Percentiles rank a stretch among this genome's conserved stretches.
Evolutionary conservation across 37 sponge, comb jelly and placozoan species (phyloP).

Genomic region (Aplysina aerophoba): DNA sequence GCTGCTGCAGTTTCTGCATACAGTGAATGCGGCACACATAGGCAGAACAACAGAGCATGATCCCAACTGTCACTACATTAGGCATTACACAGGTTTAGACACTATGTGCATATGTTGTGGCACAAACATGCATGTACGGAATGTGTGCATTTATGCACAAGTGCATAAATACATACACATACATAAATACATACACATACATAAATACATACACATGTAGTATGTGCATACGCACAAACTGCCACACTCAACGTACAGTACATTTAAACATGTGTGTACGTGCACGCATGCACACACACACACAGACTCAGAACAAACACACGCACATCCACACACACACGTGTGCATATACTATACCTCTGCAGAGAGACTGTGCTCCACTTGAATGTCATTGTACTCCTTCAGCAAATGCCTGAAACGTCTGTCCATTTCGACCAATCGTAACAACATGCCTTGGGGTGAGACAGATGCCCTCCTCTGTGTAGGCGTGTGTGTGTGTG

Average conservation of each 20-base stretch:
- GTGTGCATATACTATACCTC: constrained; percentile 22
- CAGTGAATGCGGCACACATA: background rate
- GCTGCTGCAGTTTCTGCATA: constrained; percentile 11
- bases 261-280: constrained; percentile 9
- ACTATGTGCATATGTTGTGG: too few relatives aligned
- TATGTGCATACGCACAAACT: constrained; percentile 9
- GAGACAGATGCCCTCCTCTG: constrained; percentile 17
- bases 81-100: too few relatives aligned
- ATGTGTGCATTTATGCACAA: too few relatives aligned
- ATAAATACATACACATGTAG: too few relatives aligned
- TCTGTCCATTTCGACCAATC: background rate
- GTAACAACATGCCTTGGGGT: constrained; percentile 1
- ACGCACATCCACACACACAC: background rate
- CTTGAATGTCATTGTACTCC: constrained; percentile 28
- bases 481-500: background rate
- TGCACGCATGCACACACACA: constrained; percentile 40
- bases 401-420: background rate
- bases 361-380: background rate
- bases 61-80: too few relatives aligned
- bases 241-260: background rate
- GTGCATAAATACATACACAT: too few relatives aligned
- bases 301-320: constrained; percentile 44
- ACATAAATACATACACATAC: too few relatives aligned
- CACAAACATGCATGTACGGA: too few relatives aligned
- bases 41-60: too few relatives aligned